Percentiles rank a stretch among this genome's conserved stretches.
Evolutionary conservation across 92 coral and sea anemone species (phyloP).

Genomic region (Anthopleura xanthogrammica): DNA sequence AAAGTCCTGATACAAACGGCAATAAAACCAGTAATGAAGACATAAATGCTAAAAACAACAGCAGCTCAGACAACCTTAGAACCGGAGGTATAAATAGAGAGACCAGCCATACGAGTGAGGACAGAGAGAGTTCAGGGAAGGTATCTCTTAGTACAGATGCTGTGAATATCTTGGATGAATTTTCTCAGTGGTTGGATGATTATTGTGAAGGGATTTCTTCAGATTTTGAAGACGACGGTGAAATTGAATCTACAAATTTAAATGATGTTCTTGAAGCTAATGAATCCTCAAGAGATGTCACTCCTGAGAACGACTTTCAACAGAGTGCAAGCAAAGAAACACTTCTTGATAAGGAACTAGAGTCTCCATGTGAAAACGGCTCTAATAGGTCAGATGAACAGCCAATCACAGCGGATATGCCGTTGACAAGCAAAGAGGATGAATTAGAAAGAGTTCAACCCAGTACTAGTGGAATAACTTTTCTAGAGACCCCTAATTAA

Average conservation of each 20-base stretch:
- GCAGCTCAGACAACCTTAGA: not conserved
- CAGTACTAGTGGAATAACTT: not conserved
- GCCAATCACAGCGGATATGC: not conserved
- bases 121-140: not conserved
- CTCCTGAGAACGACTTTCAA: not conserved
- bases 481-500: no score
- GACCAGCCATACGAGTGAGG: not conserved
- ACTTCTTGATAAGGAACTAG: not conserved
- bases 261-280: not conserved
- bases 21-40: not conserved
- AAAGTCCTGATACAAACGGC: not conserved
- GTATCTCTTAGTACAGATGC: slow-evolving; percentile 3
- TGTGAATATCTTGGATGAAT: slow-evolving; percentile 8
- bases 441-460: not conserved
- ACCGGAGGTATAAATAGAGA: not conserved
- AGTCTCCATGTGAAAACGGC: not conserved
- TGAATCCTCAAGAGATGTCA: not conserved
- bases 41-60: not conserved
- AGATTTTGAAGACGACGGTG: not conserved
- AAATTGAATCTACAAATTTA: not conserved
- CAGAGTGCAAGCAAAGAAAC: not conserved
- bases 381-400: not conserved
- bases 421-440: not conserved
- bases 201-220: not conserved
- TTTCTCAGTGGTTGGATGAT: slow-evolving; percentile 24